Conservation (phyloP, 2,113 vertebrate species). For the Kobus ellipsiprymnus region DNA sequence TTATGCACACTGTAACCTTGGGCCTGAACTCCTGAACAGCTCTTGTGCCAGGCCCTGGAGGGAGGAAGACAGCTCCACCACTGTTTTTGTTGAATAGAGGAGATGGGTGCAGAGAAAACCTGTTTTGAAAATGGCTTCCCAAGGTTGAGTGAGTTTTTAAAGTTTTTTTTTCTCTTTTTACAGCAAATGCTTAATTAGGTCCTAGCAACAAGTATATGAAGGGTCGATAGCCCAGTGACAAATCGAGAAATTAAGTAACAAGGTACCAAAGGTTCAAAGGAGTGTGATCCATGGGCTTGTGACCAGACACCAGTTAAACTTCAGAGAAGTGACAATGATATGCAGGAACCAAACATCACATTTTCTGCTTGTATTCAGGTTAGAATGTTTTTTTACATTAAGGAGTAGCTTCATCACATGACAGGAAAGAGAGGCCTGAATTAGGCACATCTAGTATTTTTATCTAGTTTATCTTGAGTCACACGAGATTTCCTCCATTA, state of each 20-base stretch:
- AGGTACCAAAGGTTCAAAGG: constrained; percentile 44
- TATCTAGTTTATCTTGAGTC: not conserved
- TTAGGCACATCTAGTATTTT: not conserved
- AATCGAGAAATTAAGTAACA: constrained; percentile 68
- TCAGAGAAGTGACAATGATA: constrained; percentile 15
- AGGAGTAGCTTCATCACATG: not conserved
- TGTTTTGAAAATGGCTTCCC: constrained; percentile 73
- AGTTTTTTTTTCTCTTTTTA: constrained; percentile 52
- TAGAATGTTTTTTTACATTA: not conserved
- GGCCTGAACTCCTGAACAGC: not conserved
- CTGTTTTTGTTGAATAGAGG: constrained; percentile 71
- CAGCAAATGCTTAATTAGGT: constrained; percentile 66
- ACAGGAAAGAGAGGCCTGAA: not conserved
- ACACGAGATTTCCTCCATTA: constrained; percentile 9
- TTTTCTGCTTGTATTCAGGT: constrained; percentile 42
- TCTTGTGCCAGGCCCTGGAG: constrained; percentile 47
- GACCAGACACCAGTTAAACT: constrained; percentile 44
- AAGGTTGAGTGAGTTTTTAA: constrained; percentile 75
- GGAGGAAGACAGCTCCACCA: constrained; percentile 11
- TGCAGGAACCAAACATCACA: constrained; percentile 7
- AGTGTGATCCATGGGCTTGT: constrained; percentile 19
- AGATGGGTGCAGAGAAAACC: constrained; percentile 78
- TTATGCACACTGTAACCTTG: not conserved
- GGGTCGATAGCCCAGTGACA: constrained; percentile 58
- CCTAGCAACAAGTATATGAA: constrained; percentile 81